phyloP scores from a whole-genome alignment of 2,888 invertebrate species.

The Cylloceria caligata region DNA sequence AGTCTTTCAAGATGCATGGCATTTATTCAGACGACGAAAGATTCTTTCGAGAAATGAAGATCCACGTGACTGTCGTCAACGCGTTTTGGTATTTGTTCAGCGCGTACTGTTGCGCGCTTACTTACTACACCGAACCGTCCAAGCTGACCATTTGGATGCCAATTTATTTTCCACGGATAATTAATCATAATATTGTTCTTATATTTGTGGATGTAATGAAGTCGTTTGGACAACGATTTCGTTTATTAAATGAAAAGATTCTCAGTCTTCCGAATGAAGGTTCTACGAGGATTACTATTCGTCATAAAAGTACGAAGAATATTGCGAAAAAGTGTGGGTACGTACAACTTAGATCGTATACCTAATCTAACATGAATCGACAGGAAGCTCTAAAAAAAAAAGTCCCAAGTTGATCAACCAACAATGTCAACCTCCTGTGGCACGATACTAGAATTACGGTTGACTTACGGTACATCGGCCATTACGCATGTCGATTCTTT shows the following conservation, averaged over 20 bases:
- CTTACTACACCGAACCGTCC: neutral
- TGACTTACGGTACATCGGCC: too few species aligned
- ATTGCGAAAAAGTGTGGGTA: slow-evolving; percentile 6
- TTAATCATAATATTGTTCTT: slow-evolving; percentile 13
- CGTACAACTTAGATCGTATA: neutral
- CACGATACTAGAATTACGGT: too few species aligned
- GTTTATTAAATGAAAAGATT: slow-evolving; percentile 46
- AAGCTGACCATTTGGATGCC: slow-evolving; percentile 13
- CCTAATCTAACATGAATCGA: too few species aligned
- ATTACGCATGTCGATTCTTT: too few species aligned
- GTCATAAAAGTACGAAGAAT: neutral
- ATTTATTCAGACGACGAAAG: neutral
- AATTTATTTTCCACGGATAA: neutral
- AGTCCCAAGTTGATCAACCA: too few species aligned
- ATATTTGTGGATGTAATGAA: slow-evolving; percentile 26
- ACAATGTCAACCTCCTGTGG: too few species aligned
- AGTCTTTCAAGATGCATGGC: neutral
- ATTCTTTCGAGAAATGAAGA: neutral
- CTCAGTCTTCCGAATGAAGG: neutral
- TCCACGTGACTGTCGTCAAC: neutral
- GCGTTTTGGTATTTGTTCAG: slow-evolving; percentile 11
- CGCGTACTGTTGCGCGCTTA: neutral
- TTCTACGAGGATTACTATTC: neutral
- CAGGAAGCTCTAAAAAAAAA: too few species aligned
- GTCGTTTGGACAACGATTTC: slow-evolving; percentile 36